phyloP scores from a whole-genome alignment of 2,888 invertebrate species.

The Gerosis bhagava region DNA sequence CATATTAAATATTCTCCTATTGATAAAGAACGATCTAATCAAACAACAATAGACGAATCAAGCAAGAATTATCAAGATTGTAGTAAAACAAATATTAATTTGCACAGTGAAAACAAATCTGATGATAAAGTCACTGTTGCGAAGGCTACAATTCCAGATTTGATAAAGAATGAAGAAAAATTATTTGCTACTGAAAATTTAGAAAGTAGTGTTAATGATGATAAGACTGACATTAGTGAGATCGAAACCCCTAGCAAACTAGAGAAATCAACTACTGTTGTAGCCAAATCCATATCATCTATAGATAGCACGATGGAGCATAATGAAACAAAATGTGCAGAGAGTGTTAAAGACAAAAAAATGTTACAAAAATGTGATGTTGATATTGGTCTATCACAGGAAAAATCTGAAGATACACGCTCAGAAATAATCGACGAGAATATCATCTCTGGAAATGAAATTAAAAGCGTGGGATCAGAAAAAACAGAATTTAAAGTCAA shows the following conservation, averaged over 20 bases:
- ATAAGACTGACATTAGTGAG: constrained; percentile 14
- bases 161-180: background rate
- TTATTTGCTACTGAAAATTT: background rate
- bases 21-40: constrained; percentile 1
- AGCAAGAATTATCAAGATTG: background rate
- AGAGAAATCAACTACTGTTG: too few species aligned
- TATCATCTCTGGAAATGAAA: too few species aligned
- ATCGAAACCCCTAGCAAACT: constrained; percentile 1
- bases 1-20: background rate
- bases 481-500: too few species aligned
- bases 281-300: too few species aligned
- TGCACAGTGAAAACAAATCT: background rate
- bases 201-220: background rate
- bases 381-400: too few species aligned
- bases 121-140: background rate
- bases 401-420: too few species aligned
- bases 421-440: too few species aligned
- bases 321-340: too few species aligned
- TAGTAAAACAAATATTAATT: background rate
- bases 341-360: too few species aligned
- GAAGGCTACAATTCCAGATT: background rate
- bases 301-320: too few species aligned
- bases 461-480: too few species aligned
- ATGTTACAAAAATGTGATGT: too few species aligned
- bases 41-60: background rate